Evolutionary conservation across 2,113 vertebrate species (phyloP).

Genomic region (Psettodes erumei): DNA sequence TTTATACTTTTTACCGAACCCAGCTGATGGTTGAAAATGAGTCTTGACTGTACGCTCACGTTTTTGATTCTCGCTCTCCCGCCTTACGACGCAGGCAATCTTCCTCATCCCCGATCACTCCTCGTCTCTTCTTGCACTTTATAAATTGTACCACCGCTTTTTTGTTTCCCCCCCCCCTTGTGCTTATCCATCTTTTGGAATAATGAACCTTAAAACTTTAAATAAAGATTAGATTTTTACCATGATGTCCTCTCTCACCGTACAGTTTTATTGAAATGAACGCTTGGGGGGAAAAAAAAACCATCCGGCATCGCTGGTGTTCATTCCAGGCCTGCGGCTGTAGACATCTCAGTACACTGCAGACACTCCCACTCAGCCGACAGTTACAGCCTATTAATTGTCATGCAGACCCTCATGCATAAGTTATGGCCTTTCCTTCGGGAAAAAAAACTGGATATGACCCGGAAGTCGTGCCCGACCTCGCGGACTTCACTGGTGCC

Average conservation of each 20-base stretch:
- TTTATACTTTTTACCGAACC: slow-evolving; percentile 70
- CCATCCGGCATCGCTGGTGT: not conserved
- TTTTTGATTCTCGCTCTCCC: slow-evolving; percentile 50
- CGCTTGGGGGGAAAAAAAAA: slow-evolving; percentile 9
- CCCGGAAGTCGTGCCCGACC: not conserved
- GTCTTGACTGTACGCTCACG: slow-evolving; percentile 67
- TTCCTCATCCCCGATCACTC: slow-evolving; percentile 41
- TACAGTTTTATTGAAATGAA: slow-evolving; percentile 67
- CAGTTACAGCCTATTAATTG: not conserved
- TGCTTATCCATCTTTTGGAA: slow-evolving; percentile 69
- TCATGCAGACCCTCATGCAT: not conserved
- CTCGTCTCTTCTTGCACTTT: slow-evolving; percentile 75
- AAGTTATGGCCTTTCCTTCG: not conserved
- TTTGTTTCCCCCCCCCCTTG: too few relatives aligned
- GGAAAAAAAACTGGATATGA: not conserved
- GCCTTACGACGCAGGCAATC: slow-evolving; percentile 43
- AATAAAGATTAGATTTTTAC: slow-evolving; percentile 86
- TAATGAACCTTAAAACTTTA: slow-evolving; percentile 72
- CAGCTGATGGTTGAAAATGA: slow-evolving; percentile 33
- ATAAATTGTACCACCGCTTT: slow-evolving; percentile 66
- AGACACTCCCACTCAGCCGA: not conserved
- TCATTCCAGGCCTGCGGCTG: not conserved
- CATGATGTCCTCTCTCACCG: slow-evolving; percentile 56
- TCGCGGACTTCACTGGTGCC: slow-evolving; percentile 11
- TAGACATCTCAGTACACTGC: not conserved